These are phyloP conservation scores for Mobula birostris DNA, from an alignment of 2,113 vertebrate genomes.

Conservation along the genomic window DNA sequence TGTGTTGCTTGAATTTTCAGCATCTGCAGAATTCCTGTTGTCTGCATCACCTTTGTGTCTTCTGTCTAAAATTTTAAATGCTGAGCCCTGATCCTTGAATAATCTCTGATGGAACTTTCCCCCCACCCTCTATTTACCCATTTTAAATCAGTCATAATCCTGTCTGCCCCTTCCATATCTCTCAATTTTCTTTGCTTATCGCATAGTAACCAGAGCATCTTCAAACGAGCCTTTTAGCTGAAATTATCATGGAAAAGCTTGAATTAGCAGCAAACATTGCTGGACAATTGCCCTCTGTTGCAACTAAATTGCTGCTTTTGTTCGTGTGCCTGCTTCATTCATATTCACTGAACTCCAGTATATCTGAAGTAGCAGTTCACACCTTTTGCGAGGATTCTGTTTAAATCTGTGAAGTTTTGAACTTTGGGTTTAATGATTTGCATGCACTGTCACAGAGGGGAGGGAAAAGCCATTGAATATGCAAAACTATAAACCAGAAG, in stretches of 20 bases:
- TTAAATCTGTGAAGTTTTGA: constrained; percentile 16
- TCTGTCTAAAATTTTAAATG: too few relatives aligned
- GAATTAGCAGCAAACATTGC: neutral
- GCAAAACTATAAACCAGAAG: neutral
- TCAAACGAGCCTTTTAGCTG: too few relatives aligned
- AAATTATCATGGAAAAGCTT: neutral
- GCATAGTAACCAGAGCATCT: too few relatives aligned
- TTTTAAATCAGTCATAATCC: too few relatives aligned
- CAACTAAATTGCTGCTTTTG: neutral
- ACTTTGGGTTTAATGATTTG: constrained; percentile 5
- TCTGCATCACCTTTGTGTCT: too few relatives aligned
- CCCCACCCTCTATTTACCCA: too few relatives aligned
- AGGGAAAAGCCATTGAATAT: neutral
- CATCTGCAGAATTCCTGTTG: too few relatives aligned
- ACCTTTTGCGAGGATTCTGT: neutral
- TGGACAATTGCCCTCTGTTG: neutral
- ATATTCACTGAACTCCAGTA: neutral
- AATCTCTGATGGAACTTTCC: too few relatives aligned
- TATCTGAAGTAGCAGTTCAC: neutral
- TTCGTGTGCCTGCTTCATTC: neutral
- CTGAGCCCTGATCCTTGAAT: too few relatives aligned
- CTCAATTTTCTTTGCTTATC: too few relatives aligned
- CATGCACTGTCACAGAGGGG: neutral
- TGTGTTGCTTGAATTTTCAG: too few relatives aligned
- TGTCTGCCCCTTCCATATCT: too few relatives aligned